phyloP scores from a whole-genome alignment of 2,113 vertebrate genomes.

The Girardinichthys multiradiatus region DNA sequence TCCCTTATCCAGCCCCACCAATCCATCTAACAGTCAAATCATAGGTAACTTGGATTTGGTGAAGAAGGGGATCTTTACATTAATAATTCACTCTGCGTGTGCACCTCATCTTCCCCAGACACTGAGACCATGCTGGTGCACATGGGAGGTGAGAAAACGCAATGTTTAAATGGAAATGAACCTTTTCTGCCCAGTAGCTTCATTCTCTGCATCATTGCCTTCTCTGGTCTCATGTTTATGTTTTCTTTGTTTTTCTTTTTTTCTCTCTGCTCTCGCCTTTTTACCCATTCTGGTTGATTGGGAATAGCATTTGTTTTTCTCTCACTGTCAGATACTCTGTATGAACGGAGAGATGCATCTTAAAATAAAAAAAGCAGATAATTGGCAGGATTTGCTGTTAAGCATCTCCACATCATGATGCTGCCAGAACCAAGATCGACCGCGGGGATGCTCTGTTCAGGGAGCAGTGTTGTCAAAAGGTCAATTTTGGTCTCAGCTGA shows the following conservation, averaged over 20 bases:
- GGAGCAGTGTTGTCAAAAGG: neutral
- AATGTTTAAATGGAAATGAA: constrained; percentile 60
- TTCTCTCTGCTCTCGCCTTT: constrained; percentile 15
- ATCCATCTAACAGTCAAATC: constrained; percentile 75
- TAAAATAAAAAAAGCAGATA: constrained; percentile 31
- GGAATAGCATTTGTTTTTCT: constrained; percentile 48
- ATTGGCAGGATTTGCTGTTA: constrained; percentile 8
- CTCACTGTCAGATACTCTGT: constrained; percentile 2
- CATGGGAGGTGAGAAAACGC: constrained; percentile 41
- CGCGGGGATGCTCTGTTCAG: too few species aligned
- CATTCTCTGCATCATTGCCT: constrained; percentile 40
- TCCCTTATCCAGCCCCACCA: constrained; percentile 54
- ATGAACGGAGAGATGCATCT: neutral
- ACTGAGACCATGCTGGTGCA: constrained; percentile 46
- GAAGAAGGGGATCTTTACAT: constrained; percentile 67
- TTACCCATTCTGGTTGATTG: constrained; percentile 36
- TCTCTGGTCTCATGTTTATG: constrained; percentile 43
- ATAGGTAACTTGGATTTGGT: constrained; percentile 66
- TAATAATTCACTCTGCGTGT: constrained; percentile 75
- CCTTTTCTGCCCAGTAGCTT: constrained; percentile 33
- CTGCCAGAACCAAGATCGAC: too few species aligned
- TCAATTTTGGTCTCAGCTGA: neutral
- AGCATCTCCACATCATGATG: neutral
- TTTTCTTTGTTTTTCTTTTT: constrained; percentile 7
- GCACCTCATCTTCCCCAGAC: constrained; percentile 47